Percentiles rank a stretch among this genome's conserved stretches.
phyloP scores from a whole-genome alignment of 2,113 vertebrate species.

The Ammodytes dubius region DNA sequence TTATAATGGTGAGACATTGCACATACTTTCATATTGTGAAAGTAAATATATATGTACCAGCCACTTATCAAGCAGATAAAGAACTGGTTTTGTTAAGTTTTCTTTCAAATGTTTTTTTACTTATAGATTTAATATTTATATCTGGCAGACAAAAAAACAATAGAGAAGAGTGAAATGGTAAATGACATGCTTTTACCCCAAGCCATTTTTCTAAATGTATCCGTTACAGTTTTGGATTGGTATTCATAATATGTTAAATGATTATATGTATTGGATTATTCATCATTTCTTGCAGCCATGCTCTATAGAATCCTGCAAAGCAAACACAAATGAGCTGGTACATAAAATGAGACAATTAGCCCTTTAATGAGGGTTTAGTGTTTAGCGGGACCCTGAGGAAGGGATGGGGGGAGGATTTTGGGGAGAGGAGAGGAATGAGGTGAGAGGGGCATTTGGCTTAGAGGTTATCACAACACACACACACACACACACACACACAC shows the following conservation, averaged over 20 bases:
- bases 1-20: too few species aligned
- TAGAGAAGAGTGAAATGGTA: too few species aligned
- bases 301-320: neutral
- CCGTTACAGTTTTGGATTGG: neutral
- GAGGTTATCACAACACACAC: conserved; percentile 6
- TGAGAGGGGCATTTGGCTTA: conserved; percentile 8
- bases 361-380: neutral
- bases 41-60: too few species aligned
- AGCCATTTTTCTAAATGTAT: neutral
- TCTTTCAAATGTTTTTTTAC: too few species aligned
- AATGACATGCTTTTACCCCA: too few species aligned
- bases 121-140: too few species aligned
- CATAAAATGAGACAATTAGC: conserved; percentile 12
- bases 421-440: neutral
- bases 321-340: neutral
- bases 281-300: neutral
- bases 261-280: neutral
- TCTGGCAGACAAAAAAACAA: too few species aligned
- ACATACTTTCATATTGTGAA: too few species aligned
- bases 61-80: too few species aligned
- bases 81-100: too few species aligned
- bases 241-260: neutral
- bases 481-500: conserved; percentile 17
- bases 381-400: conserved; percentile 50
- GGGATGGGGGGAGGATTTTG: neutral